Evolutionary conservation across 2,888 invertebrate species (phyloP), one percentile per base, ranked within the genome.

Genomic region (Idaea dimidiata): DNA sequence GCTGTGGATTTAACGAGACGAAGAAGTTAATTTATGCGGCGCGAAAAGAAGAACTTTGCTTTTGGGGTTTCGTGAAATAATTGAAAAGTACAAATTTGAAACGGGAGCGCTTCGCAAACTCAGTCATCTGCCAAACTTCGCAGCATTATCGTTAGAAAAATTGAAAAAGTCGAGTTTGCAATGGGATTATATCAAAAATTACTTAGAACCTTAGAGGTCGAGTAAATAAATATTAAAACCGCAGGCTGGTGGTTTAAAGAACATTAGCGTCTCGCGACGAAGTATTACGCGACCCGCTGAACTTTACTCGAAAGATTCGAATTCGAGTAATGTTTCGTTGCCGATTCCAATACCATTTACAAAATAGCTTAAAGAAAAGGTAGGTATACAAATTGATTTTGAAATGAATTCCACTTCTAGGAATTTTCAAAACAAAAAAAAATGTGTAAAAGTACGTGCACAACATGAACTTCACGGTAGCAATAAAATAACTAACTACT

Each of bases 61-160:
- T 80, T 79, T 65, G 66, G 72, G 75, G 76, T 66, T 80, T 78
- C 77, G 75, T 74, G 78, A 77, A 78, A 82, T 84, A 83, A 82
- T 84, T 84, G 83, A 84, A 84, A 80, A 84, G 82, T 84, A 83
- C 80, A 79, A 81, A 82, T 80, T 81, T 77, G 73, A 77, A 82
- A 78, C 76, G 75, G 76, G 77, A 73, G 67, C 72, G 71, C 73
- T 66, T 63, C 68, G 70, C 68, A 74, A 74, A 74, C 73, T 71
- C 73, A 66, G 68, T 75, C 76, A 72, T 72, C 75, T 76, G 77
- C 70, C 73, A 68, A 81, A 83, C 77, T 83, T 83, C 72, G 74
- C 75, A 72, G 80, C 78, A 77, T 84, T 82, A 82, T 77, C 79
- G 79, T 81, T 80, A 81, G 76, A 81, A 84, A 83, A 84, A 85